Base-by-base conservation (phyloP, 2,113 vertebrate genomes). In the Formicarius rufipectus region DNA sequence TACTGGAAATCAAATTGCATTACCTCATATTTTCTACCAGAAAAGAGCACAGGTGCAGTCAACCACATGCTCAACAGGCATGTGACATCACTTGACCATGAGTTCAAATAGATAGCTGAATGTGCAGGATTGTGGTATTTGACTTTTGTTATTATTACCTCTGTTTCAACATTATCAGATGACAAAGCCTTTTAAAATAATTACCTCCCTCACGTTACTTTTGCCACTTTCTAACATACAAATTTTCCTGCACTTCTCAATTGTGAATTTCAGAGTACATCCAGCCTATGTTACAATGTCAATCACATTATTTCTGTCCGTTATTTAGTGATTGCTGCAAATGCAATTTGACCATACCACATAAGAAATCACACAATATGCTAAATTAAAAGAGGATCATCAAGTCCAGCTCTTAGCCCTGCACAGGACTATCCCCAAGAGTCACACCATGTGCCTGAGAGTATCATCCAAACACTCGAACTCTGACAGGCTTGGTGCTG, bases 121-220 rank as follows among this genome's bases (percentile, higher is more conserved):
- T 10, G 9, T 20, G 23, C 16, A 81, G 6, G 33, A 52, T 13
- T 55, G 21, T 28, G 4, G 5, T 25, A 33, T 67, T 71, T 8
- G 59, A 3, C 12, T 78, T 80, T 78, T 58, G 4, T 35, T 84
- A 39, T 55, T 64, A 63, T 71, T 80, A 89, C 6, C 8, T 50
- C 49, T 66, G 12, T 50, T 72, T 71, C 60, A 74, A 11, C 4
- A 28, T 67, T 50, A 71, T 39, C 0, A 0, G n/a, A n/a, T n/a
- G n/a, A n/a, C n/a, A n/a, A n/a, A n/a, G n/a, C n/a, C n/a, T 45
- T 92, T 71, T 55, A 45, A 53, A 80, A 58, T 83, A 83, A 77
- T 73, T 50, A 63, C 10, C 9, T 72, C 30, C 30, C 39, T 73
- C 28, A 55, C 10, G 5, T 59, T 78, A 62, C 33, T 93, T 64